Evolutionary conservation across 2,113 vertebrate genomes (phyloP).

Genomic region (Stercorarius parasiticus): DNA sequence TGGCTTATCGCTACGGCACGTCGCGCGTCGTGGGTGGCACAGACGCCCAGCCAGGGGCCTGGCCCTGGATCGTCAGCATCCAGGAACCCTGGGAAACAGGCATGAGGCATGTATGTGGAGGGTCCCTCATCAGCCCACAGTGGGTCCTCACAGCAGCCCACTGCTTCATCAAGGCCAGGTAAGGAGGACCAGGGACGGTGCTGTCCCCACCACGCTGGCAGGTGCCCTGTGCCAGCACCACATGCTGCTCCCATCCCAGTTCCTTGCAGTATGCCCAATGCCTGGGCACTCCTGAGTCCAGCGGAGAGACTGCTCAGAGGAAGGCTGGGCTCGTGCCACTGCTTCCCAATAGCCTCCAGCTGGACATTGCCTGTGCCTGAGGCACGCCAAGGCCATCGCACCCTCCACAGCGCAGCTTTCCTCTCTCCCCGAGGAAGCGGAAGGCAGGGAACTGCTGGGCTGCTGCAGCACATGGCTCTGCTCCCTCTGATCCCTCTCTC

Average conservation of each 20-base stretch:
- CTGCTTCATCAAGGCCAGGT: not conserved
- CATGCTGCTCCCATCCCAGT: not conserved
- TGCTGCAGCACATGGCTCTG: not conserved
- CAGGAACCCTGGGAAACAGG: not conserved
- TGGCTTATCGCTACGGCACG: not conserved
- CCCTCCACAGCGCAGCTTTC: too few relatives aligned
- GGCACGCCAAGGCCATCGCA: fast-evolving
- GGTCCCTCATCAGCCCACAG: not conserved
- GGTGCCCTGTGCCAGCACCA: not conserved
- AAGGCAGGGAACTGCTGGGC: not conserved
- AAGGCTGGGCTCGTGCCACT: not conserved
- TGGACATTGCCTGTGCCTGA: too few relatives aligned
- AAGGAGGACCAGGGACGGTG: not conserved
- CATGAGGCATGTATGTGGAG: not conserved
- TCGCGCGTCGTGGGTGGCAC: not conserved
- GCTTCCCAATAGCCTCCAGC: not conserved
- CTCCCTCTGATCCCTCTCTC: not conserved
- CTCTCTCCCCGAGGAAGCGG: not conserved
- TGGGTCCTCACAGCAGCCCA: slow-evolving; percentile 17
- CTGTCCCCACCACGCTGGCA: not conserved
- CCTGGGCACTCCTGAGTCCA: too few relatives aligned
- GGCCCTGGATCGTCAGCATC: slow-evolving; percentile 38
- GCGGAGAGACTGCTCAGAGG: not conserved
- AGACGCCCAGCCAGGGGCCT: not conserved
- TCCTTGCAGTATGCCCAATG: too few relatives aligned